These are phyloP conservation scores for Toxonevra muliebris DNA, from an alignment of 2,888 invertebrate genomes.

Conservation along the genomic window DNA sequence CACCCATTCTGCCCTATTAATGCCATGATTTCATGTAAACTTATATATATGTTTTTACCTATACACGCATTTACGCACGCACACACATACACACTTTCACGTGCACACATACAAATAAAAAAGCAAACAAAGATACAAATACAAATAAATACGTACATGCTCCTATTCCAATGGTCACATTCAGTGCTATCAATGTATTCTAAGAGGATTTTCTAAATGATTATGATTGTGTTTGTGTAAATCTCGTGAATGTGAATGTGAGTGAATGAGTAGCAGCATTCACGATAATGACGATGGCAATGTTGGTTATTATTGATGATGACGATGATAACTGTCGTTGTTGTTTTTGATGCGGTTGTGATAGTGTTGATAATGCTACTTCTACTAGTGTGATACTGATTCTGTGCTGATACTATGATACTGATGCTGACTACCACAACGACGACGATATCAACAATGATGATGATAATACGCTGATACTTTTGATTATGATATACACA, in stretches of 20 bases:
- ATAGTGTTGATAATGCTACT: background rate
- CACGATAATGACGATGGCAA: conserved; percentile 2
- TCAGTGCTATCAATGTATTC: conserved; percentile 2
- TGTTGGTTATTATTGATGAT: background rate
- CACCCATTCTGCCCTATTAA: background rate
- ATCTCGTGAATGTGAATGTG: conserved; percentile 7
- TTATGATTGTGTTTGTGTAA: conserved; percentile 28
- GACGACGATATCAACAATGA: conserved; percentile 1
- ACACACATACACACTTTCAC: conserved; percentile 6
- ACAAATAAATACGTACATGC: background rate
- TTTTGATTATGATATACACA: background rate
- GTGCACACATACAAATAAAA: background rate
- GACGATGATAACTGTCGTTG: background rate
- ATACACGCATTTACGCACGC: conserved; percentile 2
- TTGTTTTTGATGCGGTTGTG: background rate
- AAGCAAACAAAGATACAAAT: background rate
- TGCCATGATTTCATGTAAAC: background rate
- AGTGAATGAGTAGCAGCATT: conserved; percentile 3
- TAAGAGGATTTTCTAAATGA: conserved; percentile 32
- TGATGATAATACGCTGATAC: background rate
- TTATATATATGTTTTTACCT: background rate
- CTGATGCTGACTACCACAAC: background rate
- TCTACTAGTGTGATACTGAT: background rate
- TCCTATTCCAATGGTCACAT: too few relatives aligned
- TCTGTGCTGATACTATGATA: background rate